These are phyloP conservation scores for Paralichthys olivaceus DNA, from an alignment of 2,113 vertebrate species.

Conservation along the genomic window DNA sequence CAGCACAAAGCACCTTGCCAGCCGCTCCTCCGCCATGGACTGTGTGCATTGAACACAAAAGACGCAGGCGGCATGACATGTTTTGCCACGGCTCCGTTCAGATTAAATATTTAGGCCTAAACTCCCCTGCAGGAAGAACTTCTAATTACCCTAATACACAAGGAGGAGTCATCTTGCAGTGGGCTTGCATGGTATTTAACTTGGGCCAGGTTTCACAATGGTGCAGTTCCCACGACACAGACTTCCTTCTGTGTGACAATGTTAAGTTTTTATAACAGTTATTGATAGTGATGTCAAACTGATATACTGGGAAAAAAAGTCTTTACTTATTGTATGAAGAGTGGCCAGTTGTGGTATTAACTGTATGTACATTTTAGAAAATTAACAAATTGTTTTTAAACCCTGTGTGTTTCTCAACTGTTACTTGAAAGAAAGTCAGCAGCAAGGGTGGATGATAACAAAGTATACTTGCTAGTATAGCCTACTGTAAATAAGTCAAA, in stretches of 20 bases:
- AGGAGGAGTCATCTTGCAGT: slow-evolving; percentile 70
- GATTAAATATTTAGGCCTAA: slow-evolving; percentile 75
- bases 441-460: no score
- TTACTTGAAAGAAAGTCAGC: not conserved
- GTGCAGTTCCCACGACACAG: slow-evolving; percentile 12
- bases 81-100: slow-evolving; percentile 68
- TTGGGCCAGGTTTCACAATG: slow-evolving; percentile 46
- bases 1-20: slow-evolving; percentile 48
- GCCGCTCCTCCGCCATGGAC: slow-evolving; percentile 44
- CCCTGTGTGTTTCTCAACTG: not conserved
- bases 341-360: not conserved
- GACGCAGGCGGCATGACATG: slow-evolving; percentile 70
- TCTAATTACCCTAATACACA: slow-evolving; percentile 76
- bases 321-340: no score
- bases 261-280: not conserved
- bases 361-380: no score
- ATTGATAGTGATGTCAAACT: not conserved
- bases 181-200: slow-evolving; percentile 29
- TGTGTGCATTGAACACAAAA: slow-evolving; percentile 55
- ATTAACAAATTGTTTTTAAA: not conserved
- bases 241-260: not conserved
- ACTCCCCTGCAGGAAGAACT: slow-evolving; percentile 66
- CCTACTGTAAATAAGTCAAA: no score
- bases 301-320: no score
- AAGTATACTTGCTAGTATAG: no score